Percentiles rank a stretch among this genome's conserved stretches.
Conservation (phyloP, 2,797 vertebrate species). For the Hipposideros larvatus region DNA sequence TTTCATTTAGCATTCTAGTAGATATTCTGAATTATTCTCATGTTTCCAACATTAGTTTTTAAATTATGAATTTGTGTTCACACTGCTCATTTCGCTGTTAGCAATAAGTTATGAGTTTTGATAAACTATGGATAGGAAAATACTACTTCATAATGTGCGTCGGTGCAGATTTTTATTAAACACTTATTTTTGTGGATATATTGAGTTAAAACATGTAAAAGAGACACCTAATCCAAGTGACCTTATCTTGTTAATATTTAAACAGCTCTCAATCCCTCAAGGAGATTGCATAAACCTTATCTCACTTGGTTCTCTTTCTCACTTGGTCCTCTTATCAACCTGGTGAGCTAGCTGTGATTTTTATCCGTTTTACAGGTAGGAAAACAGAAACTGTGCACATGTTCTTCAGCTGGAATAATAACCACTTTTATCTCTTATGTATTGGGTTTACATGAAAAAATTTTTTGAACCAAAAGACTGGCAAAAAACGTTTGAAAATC, state of each 20-base stretch:
- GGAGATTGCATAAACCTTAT: slow-evolving; percentile 12
- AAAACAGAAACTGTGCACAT: background rate
- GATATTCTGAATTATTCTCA: slow-evolving; percentile 5
- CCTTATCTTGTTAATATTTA: background rate
- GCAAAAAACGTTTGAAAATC: slow-evolving; percentile 46
- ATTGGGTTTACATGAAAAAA: background rate
- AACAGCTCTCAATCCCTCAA: background rate
- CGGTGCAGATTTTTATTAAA: background rate
- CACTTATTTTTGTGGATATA: background rate
- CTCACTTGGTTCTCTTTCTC: background rate
- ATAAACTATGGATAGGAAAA: background rate
- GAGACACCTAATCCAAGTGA: background rate
- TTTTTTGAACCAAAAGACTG: background rate
- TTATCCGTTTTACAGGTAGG: background rate
- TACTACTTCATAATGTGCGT: background rate
- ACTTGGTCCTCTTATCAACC: background rate
- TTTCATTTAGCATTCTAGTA: too few relatives aligned
- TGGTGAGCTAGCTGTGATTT: background rate
- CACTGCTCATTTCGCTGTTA: background rate
- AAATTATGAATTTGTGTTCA: slow-evolving; percentile 4
- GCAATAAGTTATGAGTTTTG: background rate
- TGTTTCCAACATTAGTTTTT: background rate
- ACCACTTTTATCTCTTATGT: background rate
- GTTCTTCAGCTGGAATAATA: background rate
- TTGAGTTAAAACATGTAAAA: background rate